A percentile compares a stretch with the other conserved stretches of the same genome.
These are phyloP conservation scores for Hippocampus kuda DNA, from an alignment of 2,797 vertebrate genomes.

Conservation along the genomic window DNA sequence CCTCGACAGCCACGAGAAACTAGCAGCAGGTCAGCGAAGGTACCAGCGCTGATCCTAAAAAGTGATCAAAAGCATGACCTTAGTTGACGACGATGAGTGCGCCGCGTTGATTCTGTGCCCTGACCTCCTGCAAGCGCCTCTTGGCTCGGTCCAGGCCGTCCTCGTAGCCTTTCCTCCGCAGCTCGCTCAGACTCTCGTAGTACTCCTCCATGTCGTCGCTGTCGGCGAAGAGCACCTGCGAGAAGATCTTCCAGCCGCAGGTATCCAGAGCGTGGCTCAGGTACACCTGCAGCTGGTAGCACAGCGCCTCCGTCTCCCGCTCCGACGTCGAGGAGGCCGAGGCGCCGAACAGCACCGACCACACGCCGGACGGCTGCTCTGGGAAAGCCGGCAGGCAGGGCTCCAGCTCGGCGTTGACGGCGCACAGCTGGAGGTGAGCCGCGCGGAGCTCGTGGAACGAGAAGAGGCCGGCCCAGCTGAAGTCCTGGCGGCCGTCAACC, in stretches of 20 bases:
- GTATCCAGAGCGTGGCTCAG: constrained; percentile 89
- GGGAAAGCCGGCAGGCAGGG: constrained; percentile 83
- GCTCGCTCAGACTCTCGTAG: constrained; percentile 92
- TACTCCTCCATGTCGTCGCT: constrained; percentile 89
- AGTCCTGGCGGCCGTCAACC: constrained; percentile 67
- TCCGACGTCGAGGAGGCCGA: constrained; percentile 63
- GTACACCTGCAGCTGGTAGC: constrained; percentile 86
- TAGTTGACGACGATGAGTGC: no score
- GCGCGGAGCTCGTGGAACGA: constrained; percentile 87
- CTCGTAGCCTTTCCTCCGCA: constrained; percentile 87
- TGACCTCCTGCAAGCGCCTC: constrained; percentile 82
- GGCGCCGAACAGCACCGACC: constrained; percentile 83
- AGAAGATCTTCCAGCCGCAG: constrained; percentile 96
- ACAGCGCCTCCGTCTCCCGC: constrained; percentile 77
- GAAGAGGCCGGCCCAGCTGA: constrained; percentile 94
- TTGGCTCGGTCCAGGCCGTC: constrained; percentile 83
- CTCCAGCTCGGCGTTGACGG: constrained; percentile 87
- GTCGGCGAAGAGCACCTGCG: constrained; percentile 87
- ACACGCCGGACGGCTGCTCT: constrained; percentile 84
- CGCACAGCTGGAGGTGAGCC: constrained; percentile 84
- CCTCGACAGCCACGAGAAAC: neutral
- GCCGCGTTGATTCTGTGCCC: no score
- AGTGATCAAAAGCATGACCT: no score
- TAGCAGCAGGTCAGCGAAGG: no score
- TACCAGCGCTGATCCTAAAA: no score